Conservation (phyloP, 2,113 vertebrate species). For the Chionis minor region DNA sequence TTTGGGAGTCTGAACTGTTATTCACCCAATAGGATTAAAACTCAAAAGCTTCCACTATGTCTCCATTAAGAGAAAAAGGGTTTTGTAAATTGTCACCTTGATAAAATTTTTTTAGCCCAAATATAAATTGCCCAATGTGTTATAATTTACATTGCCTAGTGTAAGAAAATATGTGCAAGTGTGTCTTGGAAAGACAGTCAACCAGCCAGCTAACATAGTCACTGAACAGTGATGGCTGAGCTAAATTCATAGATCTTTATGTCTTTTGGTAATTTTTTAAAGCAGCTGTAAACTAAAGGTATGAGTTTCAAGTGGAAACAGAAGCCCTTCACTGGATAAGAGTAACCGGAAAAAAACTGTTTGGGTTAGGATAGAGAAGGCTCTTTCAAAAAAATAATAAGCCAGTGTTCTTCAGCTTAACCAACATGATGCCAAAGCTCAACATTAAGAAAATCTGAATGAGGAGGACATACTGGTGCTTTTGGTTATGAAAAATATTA, state of each 20-base stretch:
- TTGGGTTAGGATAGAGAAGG: not conserved
- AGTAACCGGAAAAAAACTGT: not conserved
- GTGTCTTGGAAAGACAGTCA: not conserved
- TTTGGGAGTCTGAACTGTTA: not conserved
- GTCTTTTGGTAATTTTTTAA: not conserved
- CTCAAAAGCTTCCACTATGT: not conserved
- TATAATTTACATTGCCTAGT: not conserved
- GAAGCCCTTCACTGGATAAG: not conserved
- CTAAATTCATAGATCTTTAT: not conserved
- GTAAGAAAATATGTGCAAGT: not conserved
- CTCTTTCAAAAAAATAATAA: not conserved
- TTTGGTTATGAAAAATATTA: not conserved
- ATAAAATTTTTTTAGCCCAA: not conserved
- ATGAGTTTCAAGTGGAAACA: not conserved
- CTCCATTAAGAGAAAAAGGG: not conserved
- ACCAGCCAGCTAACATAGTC: not conserved
- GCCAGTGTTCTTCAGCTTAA: not conserved
- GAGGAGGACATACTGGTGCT: not conserved
- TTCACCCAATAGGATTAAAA: not conserved
- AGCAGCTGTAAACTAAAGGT: not conserved
- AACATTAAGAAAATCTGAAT: not conserved
- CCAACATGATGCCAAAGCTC: not conserved
- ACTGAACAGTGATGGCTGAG: not conserved
- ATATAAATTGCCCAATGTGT: not conserved
- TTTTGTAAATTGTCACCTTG: not conserved